A percentile compares a stretch with the other conserved stretches of the same genome.
Evolutionary conservation across 1,140 invertebrate species (phyloP).

Genomic region (Drosophila grimshawi): DNA sequence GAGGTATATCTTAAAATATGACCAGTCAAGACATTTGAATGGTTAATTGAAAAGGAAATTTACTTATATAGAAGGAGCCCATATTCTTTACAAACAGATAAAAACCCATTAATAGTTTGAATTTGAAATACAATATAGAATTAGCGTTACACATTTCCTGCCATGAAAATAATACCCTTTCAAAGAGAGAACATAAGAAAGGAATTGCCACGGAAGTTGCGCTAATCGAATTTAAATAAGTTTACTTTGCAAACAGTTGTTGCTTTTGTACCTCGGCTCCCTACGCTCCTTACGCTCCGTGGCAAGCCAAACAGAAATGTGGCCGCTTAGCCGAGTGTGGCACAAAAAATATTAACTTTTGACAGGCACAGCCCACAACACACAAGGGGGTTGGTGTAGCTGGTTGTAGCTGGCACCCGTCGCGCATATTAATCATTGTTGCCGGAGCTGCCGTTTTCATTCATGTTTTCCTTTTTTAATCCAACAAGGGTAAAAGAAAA

Average conservation of each 20-base stretch:
- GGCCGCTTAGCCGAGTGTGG: conserved; percentile 28
- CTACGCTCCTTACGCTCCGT: neutral
- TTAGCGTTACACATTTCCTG: neutral
- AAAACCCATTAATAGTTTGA: no score
- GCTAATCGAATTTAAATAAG: conserved; percentile 83
- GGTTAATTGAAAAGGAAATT: no score
- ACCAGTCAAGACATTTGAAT: no score
- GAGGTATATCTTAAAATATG: no score
- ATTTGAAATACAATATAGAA: neutral
- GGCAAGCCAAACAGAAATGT: conserved; percentile 41
- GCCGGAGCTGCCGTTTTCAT: conserved; percentile 33
- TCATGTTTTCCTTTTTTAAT: conserved; percentile 8
- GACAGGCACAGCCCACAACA: conserved; percentile 42
- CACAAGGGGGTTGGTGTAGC: neutral
- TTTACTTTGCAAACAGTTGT: conserved; percentile 77
- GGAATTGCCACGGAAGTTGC: conserved; percentile 72
- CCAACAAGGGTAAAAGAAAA: conserved; percentile 51
- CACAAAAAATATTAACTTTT: conserved; percentile 76
- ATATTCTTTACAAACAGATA: neutral
- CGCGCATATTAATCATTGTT: conserved; percentile 77
- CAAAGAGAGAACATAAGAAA: neutral
- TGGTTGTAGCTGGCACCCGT: conserved; percentile 35
- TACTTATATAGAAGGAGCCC: no score
- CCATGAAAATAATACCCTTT: conserved; percentile 1
- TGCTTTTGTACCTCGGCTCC: conserved; percentile 12